These are phyloP conservation scores for Sepioteuthis lessoniana DNA, from an alignment of 2,888 invertebrate genomes.

Conservation along the genomic window DNA sequence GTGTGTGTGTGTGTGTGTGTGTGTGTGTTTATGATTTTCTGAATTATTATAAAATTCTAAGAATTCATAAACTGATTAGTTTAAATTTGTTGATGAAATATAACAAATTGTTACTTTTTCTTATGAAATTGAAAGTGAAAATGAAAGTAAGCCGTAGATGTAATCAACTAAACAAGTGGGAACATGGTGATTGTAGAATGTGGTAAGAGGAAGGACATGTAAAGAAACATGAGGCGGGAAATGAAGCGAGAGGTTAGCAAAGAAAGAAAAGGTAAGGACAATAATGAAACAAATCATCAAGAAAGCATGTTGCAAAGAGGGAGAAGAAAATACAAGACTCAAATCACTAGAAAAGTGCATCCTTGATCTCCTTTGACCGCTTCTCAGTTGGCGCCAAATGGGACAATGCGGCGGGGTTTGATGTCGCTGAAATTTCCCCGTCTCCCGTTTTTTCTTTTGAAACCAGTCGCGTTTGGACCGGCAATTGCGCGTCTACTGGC, in stretches of 20 bases:
- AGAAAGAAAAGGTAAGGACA: neutral
- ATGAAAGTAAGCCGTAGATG: neutral
- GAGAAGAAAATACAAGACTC: neutral
- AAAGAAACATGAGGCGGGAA: neutral
- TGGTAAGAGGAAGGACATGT: neutral
- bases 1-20: too few relatives aligned
- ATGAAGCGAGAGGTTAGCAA: too few relatives aligned
- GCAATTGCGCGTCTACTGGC: neutral
- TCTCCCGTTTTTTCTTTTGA: constrained; percentile 14
- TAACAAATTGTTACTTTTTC: too few relatives aligned
- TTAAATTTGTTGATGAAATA: too few relatives aligned
- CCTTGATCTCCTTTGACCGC: neutral
- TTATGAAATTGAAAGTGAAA: too few relatives aligned
- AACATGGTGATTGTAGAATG: neutral
- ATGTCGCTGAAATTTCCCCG: neutral
- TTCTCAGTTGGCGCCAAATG: neutral
- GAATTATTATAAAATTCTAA: too few relatives aligned
- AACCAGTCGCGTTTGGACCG: neutral
- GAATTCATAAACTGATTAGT: too few relatives aligned
- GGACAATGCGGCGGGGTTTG: neutral
- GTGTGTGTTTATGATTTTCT: too few relatives aligned
- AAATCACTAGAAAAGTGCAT: neutral
- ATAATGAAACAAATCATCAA: neutral
- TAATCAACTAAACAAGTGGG: neutral
- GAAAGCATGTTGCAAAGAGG: neutral